Percentiles rank a stretch among this genome's conserved stretches.
Conservation (phyloP, 2,113 vertebrate genomes). For the Cheilinus undulatus region DNA sequence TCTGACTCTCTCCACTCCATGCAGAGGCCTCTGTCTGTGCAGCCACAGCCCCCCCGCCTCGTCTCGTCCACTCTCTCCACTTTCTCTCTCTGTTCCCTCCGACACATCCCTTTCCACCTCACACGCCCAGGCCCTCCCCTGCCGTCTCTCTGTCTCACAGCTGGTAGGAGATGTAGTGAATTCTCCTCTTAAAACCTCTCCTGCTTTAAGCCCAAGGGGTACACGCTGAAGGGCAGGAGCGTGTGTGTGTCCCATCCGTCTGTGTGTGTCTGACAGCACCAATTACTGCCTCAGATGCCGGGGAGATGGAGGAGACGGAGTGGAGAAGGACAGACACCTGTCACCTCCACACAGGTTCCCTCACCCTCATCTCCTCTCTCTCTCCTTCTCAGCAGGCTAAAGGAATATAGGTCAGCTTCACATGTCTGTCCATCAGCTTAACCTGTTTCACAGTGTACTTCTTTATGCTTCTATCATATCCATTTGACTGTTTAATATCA, state of each 20-base stretch:
- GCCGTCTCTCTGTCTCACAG: conserved; percentile 67
- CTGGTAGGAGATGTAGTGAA: conserved; percentile 61
- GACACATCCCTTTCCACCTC: conserved; percentile 41
- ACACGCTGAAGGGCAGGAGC: conserved; percentile 68
- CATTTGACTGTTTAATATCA: conserved; percentile 43
- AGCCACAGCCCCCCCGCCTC: background rate
- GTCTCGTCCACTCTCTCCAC: conserved; percentile 11
- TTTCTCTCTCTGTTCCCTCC: conserved; percentile 42
- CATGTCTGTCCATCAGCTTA: conserved; percentile 40
- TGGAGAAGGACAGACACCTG: conserved; percentile 76
- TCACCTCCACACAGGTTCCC: conserved; percentile 67
- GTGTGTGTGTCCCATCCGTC: conserved; percentile 62
- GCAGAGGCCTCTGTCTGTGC: conserved; percentile 28
- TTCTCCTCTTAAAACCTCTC: conserved; percentile 61
- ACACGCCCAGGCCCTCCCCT: conserved; percentile 41
- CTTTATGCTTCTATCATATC: conserved; percentile 7
- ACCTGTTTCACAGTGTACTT: conserved; percentile 11
- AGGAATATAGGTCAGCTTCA: conserved; percentile 66
- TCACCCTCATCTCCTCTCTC: conserved; percentile 55
- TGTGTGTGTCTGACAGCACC: conserved; percentile 75
- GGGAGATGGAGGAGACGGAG: conserved; percentile 62
- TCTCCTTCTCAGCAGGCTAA: conserved; percentile 37
- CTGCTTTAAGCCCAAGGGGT: conserved; percentile 61
- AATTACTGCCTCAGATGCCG: conserved; percentile 77
- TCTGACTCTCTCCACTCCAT: conserved; percentile 42